Evolutionary conservation across 2,888 invertebrate species (phyloP), one percentile per base, ranked within the genome.

Genomic region (Biston betularia): DNA sequence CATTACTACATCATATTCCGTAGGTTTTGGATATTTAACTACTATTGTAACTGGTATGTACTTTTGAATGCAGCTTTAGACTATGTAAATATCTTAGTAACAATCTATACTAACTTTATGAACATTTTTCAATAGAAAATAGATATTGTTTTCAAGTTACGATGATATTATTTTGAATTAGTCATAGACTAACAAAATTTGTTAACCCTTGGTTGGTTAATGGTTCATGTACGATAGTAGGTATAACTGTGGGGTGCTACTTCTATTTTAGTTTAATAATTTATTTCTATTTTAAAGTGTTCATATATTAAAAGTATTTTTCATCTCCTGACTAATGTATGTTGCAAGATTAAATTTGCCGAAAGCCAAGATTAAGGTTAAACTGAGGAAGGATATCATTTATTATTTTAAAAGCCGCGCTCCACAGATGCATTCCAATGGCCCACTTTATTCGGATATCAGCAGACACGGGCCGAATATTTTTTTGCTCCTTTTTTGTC

Each of bases 401-500:
- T 66, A 58, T 62, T 54, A 59, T 56, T 60, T 66, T 45, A 24
- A 56, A 53, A 46, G 24, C 24, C 14, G 35, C 50, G 35, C 50
- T 64, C 49, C 40, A 65, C 71, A 72, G 72, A 74, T 75, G 68
- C 73, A 75, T 72, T 72, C 70, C 69, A 60, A 71, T 68, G 66
- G 64, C 59, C 75, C 65, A 69, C 55, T 73, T 72, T 69, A 72
- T 69, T 71, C 62, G 57, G 54, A 65, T 66, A 72, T 73, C 71
- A 73, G 71, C 75, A 70, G 69, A 71, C 75, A 58, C 68, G 70
- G 61, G 54, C 63, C 56, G 57, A 56, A 71, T 68, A 72, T 69
- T 67, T 68, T 69, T 72, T 78, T 73, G 74, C 67, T 55, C 71
- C 76, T 79, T 80, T 64, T 24, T 60, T 35, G 53, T 50, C 45